Percentiles rank a stretch among this genome's conserved stretches.
Evolutionary conservation across 2,113 vertebrate genomes (phyloP).

Genomic region (Entosphenus tridentatus): DNA sequence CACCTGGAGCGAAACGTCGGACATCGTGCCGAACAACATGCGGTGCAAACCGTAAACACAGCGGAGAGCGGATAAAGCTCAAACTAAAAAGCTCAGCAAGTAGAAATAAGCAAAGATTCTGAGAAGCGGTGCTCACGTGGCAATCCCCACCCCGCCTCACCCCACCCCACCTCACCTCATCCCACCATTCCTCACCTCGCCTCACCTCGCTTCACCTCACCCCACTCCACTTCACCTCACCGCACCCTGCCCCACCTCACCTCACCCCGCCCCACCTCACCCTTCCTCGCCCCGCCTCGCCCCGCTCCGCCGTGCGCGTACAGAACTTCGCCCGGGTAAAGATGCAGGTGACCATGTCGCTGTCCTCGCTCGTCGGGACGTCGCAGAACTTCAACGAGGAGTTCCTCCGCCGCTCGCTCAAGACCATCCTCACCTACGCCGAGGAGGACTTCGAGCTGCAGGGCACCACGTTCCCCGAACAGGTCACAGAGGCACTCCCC

Average conservation of each 20-base stretch:
- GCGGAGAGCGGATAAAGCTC: too few relatives aligned
- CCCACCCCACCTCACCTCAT: too few relatives aligned
- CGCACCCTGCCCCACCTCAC: not conserved
- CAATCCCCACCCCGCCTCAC: too few relatives aligned
- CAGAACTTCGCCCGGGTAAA: conserved; percentile 80
- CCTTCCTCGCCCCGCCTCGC: too few relatives aligned
- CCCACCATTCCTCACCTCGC: too few relatives aligned
- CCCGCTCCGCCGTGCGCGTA: not conserved
- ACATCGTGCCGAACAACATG: too few relatives aligned
- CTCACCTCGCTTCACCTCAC: not conserved
- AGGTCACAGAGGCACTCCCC: conserved; percentile 20
- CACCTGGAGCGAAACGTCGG: too few relatives aligned
- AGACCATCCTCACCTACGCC: conserved; percentile 63
- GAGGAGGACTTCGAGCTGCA: conserved; percentile 55
- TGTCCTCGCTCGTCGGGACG: conserved; percentile 57
- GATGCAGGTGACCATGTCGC: conserved; percentile 82
- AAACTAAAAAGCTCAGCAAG: too few relatives aligned
- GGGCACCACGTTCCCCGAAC: conserved; percentile 53
- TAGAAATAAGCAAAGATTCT: too few relatives aligned
- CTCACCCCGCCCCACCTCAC: not conserved
- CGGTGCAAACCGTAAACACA: too few relatives aligned
- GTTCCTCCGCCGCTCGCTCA: conserved; percentile 49
- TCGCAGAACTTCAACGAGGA: conserved; percentile 61
- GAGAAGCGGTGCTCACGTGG: too few relatives aligned
- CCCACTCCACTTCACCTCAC: not conserved